Conservation (phyloP, 1,140 invertebrate genomes). For the Trichonephila inaurata region DNA sequence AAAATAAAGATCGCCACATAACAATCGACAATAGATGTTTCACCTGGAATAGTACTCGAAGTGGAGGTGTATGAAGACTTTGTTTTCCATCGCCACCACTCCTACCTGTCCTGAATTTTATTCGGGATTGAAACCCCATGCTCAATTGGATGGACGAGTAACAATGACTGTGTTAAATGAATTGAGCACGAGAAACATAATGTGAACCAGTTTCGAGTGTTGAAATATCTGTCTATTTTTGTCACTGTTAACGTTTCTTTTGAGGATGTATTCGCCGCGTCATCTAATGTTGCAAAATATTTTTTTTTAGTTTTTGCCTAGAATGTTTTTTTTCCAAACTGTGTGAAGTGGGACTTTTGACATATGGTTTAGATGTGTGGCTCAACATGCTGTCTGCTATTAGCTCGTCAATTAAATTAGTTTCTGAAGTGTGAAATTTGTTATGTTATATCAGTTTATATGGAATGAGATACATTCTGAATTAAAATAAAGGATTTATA, state of each 20-base stretch:
- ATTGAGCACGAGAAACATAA: neutral
- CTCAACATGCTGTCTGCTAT: too few relatives aligned
- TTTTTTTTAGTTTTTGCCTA: too few relatives aligned
- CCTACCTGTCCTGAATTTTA: neutral
- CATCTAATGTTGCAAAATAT: neutral
- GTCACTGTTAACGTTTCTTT: neutral
- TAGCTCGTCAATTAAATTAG: too few relatives aligned
- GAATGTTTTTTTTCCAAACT: too few relatives aligned
- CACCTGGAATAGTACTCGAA: neutral
- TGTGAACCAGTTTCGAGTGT: constrained; percentile 5
- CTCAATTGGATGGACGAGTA: neutral
- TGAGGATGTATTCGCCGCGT: neutral
- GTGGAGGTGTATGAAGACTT: neutral
- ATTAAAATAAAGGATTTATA: too few relatives aligned
- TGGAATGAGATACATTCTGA: too few relatives aligned
- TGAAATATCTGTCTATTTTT: neutral
- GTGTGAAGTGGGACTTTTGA: too few relatives aligned
- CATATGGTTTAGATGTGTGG: too few relatives aligned
- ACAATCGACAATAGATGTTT: constrained; percentile 1
- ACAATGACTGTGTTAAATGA: constrained; percentile 4
- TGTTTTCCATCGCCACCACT: neutral
- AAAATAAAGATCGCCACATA: neutral
- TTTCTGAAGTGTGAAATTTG: too few relatives aligned
- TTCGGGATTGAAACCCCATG: neutral
- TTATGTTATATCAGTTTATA: too few relatives aligned